A percentile compares a stretch with the other conserved stretches of the same genome.
Conservation (phyloP, 2,113 vertebrate species). For the Megaptera novaeangliae region DNA sequence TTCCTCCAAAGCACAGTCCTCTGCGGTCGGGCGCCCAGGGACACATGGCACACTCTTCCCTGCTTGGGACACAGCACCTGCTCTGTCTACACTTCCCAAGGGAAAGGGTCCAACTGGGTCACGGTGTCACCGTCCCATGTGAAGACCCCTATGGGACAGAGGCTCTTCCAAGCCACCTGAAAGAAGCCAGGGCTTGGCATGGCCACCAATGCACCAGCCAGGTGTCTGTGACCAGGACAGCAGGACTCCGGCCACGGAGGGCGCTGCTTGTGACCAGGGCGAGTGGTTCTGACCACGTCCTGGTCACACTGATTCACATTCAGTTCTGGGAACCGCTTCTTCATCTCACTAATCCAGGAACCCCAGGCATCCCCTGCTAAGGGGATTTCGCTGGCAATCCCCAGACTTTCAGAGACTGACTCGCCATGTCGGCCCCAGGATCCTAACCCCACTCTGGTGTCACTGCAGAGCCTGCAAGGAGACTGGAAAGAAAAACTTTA, state of each 20-base stretch:
- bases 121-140: background rate
- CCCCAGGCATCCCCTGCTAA: background rate
- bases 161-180: background rate
- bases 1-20: background rate
- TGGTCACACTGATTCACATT: background rate
- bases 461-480: background rate
- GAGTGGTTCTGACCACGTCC: background rate
- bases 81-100: background rate
- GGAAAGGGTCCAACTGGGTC: background rate
- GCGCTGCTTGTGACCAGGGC: background rate
- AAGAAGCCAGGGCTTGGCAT: background rate
- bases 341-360: background rate
- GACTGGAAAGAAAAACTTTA: background rate
- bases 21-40: background rate
- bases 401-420: background rate
- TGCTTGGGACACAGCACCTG: background rate
- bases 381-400: slow-evolving; percentile 40
- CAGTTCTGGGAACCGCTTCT: background rate
- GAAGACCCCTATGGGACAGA: background rate
- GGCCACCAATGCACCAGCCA: background rate
- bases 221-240: background rate
- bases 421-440: background rate
- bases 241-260: background rate
- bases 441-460: background rate
- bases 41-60: rapidly evolving